phyloP scores from a whole-genome alignment of 2,113 vertebrate species.

The Malurus melanocephalus region DNA sequence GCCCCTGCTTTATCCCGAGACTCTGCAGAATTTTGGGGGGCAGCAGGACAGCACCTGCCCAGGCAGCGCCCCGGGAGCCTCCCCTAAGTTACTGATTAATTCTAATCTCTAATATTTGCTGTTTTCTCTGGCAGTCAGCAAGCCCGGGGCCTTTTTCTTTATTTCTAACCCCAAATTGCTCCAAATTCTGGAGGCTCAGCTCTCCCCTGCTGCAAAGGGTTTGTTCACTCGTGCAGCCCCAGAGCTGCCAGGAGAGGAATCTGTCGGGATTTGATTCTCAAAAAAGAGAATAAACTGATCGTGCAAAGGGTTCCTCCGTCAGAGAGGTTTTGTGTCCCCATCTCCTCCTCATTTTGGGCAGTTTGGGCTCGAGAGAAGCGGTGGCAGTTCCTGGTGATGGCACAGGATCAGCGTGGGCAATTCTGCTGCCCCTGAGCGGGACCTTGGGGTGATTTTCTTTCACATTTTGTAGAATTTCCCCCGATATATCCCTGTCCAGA shows the following conservation, averaged over 20 bases:
- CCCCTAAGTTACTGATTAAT: not conserved
- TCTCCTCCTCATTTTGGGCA: rapidly evolving
- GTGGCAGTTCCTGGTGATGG: not conserved
- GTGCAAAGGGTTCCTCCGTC: rapidly evolving
- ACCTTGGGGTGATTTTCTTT: rapidly evolving
- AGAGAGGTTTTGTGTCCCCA: rapidly evolving
- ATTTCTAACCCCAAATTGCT: not conserved
- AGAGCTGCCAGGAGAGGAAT: not conserved
- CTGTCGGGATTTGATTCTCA: rapidly evolving
- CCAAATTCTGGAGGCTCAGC: rapidly evolving
- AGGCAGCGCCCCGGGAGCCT: not conserved
- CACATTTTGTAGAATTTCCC: rapidly evolving
- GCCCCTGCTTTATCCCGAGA: too few species aligned
- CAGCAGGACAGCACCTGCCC: not conserved
- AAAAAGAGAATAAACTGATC: rapidly evolving
- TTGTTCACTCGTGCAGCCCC: not conserved
- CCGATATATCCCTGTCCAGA: rapidly evolving
- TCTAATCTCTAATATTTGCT: not conserved
- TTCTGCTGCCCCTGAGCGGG: rapidly evolving
- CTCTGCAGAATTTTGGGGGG: rapidly evolving
- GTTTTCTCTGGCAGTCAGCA: not conserved
- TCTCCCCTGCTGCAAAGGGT: rapidly evolving
- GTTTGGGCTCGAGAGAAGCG: rapidly evolving
- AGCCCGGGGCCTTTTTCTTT: not conserved
- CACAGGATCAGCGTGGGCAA: rapidly evolving